Percentiles rank a stretch among this genome's conserved stretches.
Conservation (phyloP, 2,888 invertebrate genomes). For the Cartodere bifasciata region DNA sequence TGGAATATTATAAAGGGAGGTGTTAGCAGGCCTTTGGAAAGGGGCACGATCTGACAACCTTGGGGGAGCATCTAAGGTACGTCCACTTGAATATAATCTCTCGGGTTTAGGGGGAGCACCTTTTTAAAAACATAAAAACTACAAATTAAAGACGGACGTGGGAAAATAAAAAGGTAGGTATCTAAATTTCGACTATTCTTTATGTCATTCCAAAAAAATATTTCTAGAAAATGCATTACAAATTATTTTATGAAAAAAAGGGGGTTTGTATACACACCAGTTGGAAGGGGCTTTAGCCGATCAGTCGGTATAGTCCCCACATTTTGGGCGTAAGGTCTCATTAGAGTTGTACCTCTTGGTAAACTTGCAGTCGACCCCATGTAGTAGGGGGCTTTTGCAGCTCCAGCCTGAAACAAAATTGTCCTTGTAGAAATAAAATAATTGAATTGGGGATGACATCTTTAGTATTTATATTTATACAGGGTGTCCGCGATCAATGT, state of each 20-base stretch:
- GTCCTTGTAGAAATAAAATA: no score
- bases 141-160: conserved; percentile 5
- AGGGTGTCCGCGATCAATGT: no score
- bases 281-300: conserved; percentile 41
- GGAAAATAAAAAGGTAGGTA: background rate
- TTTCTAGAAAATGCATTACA: no score
- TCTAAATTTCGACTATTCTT: no score
- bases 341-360: conserved; percentile 52
- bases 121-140: conserved; percentile 18
- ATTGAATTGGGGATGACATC: no score
- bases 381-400: conserved; percentile 53
- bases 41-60: conserved; percentile 33
- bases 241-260: conserved; percentile 4
- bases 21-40: conserved; percentile 35
- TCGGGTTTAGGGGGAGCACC: conserved; percentile 48
- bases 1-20: conserved; percentile 44
- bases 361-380: conserved; percentile 53
- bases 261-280: conserved; percentile 30
- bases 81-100: conserved; percentile 40
- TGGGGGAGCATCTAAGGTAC: conserved; percentile 32
- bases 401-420: conserved; percentile 36
- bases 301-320: conserved; percentile 46
- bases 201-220: no score
- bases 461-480: no score
- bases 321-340: conserved; percentile 57